These are phyloP conservation scores for Cyanoderma ruficeps DNA, from an alignment of 2,113 vertebrate genomes.

Conservation along the genomic window DNA sequence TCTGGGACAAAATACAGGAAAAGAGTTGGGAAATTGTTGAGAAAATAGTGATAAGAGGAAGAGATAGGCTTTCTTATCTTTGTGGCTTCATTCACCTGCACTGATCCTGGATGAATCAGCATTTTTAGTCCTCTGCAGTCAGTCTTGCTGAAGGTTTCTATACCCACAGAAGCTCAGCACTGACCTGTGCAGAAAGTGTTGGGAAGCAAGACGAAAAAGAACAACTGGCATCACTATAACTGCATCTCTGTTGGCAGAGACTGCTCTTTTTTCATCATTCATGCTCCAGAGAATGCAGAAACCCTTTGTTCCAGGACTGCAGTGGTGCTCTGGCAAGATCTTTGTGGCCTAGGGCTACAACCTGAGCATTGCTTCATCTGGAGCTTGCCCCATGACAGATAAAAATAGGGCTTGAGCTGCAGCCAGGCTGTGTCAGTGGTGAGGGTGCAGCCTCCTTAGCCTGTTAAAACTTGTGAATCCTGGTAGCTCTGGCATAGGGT, in stretches of 20 bases:
- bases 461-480: not conserved
- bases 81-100: not conserved
- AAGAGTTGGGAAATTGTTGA: not conserved
- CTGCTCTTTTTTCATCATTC: not conserved
- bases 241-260: not conserved
- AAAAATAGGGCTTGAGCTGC: constrained; percentile 24
- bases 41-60: not conserved
- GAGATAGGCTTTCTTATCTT: not conserved
- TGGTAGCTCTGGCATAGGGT: not conserved
- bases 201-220: not conserved
- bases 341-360: not conserved
- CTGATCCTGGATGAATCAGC: not conserved
- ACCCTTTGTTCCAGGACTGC: not conserved
- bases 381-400: not conserved
- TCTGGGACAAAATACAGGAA: not conserved
- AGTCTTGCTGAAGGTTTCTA: not conserved
- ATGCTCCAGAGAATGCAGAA: not conserved
- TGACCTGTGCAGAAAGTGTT: not conserved
- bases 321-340: not conserved
- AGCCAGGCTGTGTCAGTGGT: not conserved
- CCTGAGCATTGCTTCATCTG: not conserved
- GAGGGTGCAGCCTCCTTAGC: not conserved
- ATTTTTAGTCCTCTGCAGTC: not conserved
- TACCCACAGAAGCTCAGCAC: not conserved
- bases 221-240: not conserved